Evolutionary conservation across 1,140 invertebrate species (phyloP), one percentile per base, ranked within the genome.

Genomic region (Cotesia typhae): DNA sequence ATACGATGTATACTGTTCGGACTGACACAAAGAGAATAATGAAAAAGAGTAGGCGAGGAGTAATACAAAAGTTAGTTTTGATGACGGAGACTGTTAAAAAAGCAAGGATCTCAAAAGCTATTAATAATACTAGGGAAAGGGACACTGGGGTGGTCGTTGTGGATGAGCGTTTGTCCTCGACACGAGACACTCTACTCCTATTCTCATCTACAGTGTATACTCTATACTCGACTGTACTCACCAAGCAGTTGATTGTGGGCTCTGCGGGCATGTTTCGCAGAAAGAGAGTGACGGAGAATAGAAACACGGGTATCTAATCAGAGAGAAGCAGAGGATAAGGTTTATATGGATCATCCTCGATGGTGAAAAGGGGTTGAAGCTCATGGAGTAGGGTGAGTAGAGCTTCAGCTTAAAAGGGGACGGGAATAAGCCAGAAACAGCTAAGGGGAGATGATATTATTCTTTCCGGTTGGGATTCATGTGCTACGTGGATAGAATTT

Each of bases 31-130:
- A 59, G 17, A 4, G 52, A 51, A 37, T 52, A 55, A 9, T 37
- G 35, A 35, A 51, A 37, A 51, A 51, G 63, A 28, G 14, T 51
- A 67, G 47, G n/a, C 10, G 64, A 51, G 41, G 3, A 12, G 41
- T 51, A 60, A 35, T 59, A 67, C 63, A n/a, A 69, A 69, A 63
- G 70, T 75, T 70, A 77, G 76, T 78, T 77, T 78, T 79, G 78
- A 77, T 72, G 75, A 47, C 41, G 67, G 14, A 68, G 73, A 75
- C 78, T 79, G 80, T 80, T 82, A 77, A 82, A 82, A 80, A 80
- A 76, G 77, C 80, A 79, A 80, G 79, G 77, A 77, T 79, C 78
- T 77, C 75, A 70, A 76, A 78, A 77, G 78, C 77, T 78, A 76
- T 80, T 80, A 80, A 78, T 80, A 80, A 78, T 78, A 78, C 71